phyloP scores from a whole-genome alignment of 2,797 vertebrate genomes.

The Anguilla anguilla region DNA sequence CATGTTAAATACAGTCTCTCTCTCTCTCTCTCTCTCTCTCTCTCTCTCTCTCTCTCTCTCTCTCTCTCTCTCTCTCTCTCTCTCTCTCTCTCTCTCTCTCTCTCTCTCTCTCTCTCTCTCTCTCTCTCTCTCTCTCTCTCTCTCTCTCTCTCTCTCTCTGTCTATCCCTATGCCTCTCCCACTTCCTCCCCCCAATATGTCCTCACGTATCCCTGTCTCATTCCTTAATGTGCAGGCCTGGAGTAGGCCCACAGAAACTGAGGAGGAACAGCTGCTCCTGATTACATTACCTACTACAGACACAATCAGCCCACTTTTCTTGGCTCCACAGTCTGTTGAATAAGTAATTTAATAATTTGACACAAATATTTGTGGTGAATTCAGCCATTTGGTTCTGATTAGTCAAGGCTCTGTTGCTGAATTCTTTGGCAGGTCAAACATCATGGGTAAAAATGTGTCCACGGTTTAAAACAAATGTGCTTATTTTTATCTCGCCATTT shows the following conservation, averaged over 20 bases:
- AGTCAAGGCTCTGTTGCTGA: constrained; percentile 48
- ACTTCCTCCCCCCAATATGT: not conserved
- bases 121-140: not conserved
- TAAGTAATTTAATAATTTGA: constrained; percentile 77
- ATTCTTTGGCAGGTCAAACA: not conserved
- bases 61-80: not conserved
- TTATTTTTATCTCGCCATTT: not conserved
- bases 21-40: not conserved
- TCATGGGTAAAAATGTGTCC: not conserved
- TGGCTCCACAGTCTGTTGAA: constrained; percentile 67
- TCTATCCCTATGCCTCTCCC: not conserved
- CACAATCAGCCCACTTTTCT: constrained; percentile 58
- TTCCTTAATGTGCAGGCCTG: constrained; percentile 68
- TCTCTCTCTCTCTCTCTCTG: not conserved
- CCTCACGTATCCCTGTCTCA: constrained; percentile 55
- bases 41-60: not conserved
- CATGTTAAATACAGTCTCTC: too few species aligned
- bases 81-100: not conserved
- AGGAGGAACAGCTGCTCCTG: constrained; percentile 83
- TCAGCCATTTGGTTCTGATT: constrained; percentile 60
- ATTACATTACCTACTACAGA: constrained; percentile 70
- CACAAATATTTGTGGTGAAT: constrained; percentile 60
- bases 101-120: not conserved
- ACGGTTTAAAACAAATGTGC: constrained; percentile 6
- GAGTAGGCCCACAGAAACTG: constrained; percentile 67